These are phyloP conservation scores for Eufriesea mexicana DNA, from an alignment of 1,140 invertebrate species.

Conservation along the genomic window DNA sequence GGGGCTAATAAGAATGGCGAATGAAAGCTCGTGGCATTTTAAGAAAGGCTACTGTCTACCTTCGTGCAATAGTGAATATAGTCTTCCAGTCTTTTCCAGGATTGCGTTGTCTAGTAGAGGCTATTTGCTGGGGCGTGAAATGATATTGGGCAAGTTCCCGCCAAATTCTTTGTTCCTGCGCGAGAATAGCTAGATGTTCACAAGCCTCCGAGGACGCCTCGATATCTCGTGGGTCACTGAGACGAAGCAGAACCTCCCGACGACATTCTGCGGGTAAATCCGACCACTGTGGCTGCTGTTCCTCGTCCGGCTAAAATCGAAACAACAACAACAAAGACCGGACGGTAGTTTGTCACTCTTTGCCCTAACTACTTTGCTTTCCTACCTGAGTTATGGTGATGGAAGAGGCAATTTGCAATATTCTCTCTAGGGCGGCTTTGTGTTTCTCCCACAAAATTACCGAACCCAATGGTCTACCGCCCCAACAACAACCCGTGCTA, in stretches of 20 bases:
- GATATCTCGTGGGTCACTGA: constrained; percentile 96
- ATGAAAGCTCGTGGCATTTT: not conserved
- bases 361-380: not conserved
- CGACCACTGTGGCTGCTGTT: constrained; percentile 91
- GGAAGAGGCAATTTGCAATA: constrained; percentile 90
- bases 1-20: not conserved
- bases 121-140: constrained; percentile 93
- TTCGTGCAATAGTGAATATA: constrained; percentile 80
- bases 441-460: constrained; percentile 95
- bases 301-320: constrained; percentile 88
- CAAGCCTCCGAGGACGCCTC: constrained; percentile 86
- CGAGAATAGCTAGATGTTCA: constrained; percentile 89
- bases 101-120: constrained; percentile 83
- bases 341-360: not conserved
- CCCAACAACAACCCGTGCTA: constrained; percentile 89
- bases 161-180: constrained; percentile 96
- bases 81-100: constrained; percentile 83
- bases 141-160: constrained; percentile 95
- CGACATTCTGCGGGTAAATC: constrained; percentile 97
- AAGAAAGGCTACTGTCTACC: constrained; percentile 57
- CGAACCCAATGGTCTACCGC: constrained; percentile 91
- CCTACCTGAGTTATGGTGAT: constrained; percentile 89
- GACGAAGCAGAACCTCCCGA: constrained; percentile 93
- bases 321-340: constrained; percentile 3
- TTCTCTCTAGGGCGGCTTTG: constrained; percentile 90